Evolutionary conservation across 2,797 vertebrate genomes (phyloP).

Genomic region (Acrossocheilus fasciatus): DNA sequence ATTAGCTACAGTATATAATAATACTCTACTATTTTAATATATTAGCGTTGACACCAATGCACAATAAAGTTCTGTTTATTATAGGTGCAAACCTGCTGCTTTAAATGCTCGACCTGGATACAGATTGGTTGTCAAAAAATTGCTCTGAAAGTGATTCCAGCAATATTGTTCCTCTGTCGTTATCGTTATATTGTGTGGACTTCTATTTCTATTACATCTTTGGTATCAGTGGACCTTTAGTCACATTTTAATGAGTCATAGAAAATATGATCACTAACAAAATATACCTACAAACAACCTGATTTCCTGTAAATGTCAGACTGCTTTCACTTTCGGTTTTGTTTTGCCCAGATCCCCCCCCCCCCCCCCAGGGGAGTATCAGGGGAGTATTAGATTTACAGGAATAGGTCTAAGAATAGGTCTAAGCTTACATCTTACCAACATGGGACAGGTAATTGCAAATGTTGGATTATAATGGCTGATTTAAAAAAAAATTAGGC

Average conservation of each 20-base stretch:
- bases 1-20: neutral
- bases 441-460: neutral
- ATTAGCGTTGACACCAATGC: neutral
- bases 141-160: neutral
- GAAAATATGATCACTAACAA: neutral
- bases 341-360: neutral
- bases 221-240: neutral
- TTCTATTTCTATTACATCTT: neutral
- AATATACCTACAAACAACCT: neutral
- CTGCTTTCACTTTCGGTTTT: conserved; percentile 31
- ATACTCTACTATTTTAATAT: neutral
- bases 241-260: neutral
- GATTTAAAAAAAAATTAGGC: neutral
- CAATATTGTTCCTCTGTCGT: neutral
- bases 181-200: neutral
- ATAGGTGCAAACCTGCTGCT: neutral
- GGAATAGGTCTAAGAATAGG: neutral
- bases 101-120: neutral
- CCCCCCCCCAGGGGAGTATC: neutral
- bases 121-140: neutral
- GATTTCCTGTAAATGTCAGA: conserved; percentile 9
- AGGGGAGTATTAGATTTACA: neutral
- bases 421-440: neutral
- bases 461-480: neutral
- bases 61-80: neutral